phyloP scores from a whole-genome alignment of 1,140 invertebrate species.

The Contarinia nasturtii region DNA sequence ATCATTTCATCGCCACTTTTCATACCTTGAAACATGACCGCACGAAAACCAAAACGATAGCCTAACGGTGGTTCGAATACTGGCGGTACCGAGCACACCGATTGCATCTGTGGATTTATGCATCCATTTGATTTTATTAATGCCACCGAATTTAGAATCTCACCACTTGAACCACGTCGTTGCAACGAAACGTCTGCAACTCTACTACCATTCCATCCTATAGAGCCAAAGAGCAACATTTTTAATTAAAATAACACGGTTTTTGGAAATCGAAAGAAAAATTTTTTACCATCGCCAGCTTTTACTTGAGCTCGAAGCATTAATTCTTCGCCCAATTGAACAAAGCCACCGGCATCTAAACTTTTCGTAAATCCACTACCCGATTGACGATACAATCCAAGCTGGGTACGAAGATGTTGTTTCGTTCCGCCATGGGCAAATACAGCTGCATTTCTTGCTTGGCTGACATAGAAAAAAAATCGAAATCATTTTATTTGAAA shows the following conservation, averaged over 20 bases:
- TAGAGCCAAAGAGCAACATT: no score
- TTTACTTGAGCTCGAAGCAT: conserved; percentile 35
- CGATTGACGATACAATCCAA: conserved; percentile 33
- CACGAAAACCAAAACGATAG: conserved; percentile 27
- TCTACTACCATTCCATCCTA: conserved; percentile 40
- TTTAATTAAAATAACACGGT: no score
- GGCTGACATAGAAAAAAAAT: no score
- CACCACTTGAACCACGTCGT: conserved; percentile 16
- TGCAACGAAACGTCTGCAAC: conserved; percentile 36
- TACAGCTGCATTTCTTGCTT: conserved; percentile 22
- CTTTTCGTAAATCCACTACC: conserved; percentile 28
- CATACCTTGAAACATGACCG: conserved; percentile 49
- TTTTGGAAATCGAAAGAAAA: conserved; percentile 1
- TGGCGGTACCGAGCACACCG: conserved; percentile 31
- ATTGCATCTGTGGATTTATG: conserved; percentile 31
- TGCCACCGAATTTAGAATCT: conserved; percentile 25
- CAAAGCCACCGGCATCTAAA: conserved; percentile 31
- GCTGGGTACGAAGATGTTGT: conserved; percentile 34
- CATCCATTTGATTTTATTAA: conserved; percentile 36
- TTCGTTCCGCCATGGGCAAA: conserved; percentile 33
- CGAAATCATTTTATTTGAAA: no score
- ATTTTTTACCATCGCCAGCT: conserved; percentile 39
- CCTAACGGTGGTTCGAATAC: conserved; percentile 20
- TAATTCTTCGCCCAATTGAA: conserved; percentile 43
- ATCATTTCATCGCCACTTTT: conserved; percentile 35